phyloP scores from a whole-genome alignment of 2,113 vertebrate genomes.

The Notiomystis cincta region DNA sequence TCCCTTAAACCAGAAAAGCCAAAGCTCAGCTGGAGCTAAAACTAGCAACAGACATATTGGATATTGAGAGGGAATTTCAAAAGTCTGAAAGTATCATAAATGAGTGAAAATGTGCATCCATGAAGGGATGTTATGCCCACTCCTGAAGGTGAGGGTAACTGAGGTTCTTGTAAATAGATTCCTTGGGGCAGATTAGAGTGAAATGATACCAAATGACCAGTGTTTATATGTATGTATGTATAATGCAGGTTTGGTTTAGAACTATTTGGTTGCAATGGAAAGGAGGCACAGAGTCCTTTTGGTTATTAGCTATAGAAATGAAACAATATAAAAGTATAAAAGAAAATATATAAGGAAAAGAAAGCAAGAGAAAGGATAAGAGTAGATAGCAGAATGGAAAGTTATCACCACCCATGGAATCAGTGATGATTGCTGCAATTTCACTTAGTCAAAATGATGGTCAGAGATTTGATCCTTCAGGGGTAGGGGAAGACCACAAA shows the following conservation, averaged over 20 bases:
- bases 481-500: rapidly evolving
- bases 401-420: not conserved
- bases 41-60: rapidly evolving
- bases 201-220: not conserved
- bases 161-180: not conserved
- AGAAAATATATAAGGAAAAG: not conserved
- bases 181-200: not conserved
- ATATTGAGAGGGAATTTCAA: not conserved
- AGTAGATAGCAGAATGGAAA: not conserved
- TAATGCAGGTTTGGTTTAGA: not conserved
- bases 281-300: not conserved
- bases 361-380: not conserved
- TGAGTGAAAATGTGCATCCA: not conserved
- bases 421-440: not conserved
- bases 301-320: not conserved
- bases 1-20: not conserved
- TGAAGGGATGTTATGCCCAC: not conserved
- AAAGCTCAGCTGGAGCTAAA: not conserved
- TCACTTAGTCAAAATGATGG: not conserved
- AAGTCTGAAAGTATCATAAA: not conserved
- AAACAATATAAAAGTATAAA: not conserved
- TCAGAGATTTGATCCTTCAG: not conserved
- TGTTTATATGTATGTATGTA: not conserved
- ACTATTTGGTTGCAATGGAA: not conserved
- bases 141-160: not conserved